Evolutionary conservation across 2,797 vertebrate genomes (phyloP).

Genomic region (Vespertilio murinus): DNA sequence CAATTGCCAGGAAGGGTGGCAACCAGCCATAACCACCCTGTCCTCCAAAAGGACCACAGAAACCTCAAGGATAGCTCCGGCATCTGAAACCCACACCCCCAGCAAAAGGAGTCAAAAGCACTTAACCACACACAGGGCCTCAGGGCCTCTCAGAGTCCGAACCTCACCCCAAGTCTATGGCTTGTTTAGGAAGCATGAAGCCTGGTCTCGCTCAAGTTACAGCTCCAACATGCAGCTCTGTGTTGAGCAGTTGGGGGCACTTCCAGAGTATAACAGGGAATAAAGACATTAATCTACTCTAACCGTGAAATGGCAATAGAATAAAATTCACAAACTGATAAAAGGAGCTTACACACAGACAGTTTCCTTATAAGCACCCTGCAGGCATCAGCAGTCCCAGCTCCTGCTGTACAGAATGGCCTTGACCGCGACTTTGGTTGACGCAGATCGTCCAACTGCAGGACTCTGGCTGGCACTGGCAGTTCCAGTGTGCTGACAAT

Average conservation of each 20-base stretch:
- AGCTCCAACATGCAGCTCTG: not conserved
- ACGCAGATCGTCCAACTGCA: not conserved
- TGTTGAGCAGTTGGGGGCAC: accelerated
- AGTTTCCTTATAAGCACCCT: not conserved
- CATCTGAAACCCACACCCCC: not conserved
- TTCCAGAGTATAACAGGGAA: not conserved
- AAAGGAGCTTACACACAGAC: not conserved
- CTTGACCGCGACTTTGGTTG: not conserved
- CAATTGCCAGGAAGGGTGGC: not conserved
- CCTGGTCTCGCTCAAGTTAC: not conserved
- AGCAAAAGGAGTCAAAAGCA: not conserved
- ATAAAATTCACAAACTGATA: not conserved
- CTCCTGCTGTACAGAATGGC: not conserved
- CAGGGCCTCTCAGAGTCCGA: not conserved
- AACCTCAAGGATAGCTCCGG: not conserved
- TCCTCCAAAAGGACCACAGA: not conserved
- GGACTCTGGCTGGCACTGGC: not conserved
- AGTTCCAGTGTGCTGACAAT: not conserved
- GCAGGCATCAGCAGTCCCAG: not conserved
- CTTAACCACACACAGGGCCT: not conserved
- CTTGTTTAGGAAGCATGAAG: not conserved
- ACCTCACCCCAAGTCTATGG: not conserved
- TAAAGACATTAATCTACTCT: not conserved
- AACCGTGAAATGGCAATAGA: not conserved
- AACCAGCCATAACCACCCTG: not conserved